phyloP scores from a whole-genome alignment of 2,113 vertebrate genomes.

The Lasiurus borealis region DNA sequence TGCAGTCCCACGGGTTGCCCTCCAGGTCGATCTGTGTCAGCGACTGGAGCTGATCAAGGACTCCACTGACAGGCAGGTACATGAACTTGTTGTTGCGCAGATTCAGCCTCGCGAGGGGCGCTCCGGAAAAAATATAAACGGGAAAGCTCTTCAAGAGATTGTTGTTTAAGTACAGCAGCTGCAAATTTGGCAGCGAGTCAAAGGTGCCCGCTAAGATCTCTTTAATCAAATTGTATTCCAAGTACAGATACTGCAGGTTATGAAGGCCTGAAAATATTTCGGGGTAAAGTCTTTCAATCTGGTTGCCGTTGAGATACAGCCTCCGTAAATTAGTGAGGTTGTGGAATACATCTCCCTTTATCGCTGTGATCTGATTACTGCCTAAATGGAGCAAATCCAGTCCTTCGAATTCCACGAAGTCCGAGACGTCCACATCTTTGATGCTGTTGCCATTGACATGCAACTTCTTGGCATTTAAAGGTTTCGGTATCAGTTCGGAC shows the following conservation, averaged over 20 bases:
- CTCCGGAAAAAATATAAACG: conserved; percentile 95
- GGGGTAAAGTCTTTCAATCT: conserved; percentile 95
- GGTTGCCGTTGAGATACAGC: conserved; percentile 97
- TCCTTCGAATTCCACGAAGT: conserved; percentile 96
- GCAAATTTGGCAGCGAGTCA: conserved; percentile 97
- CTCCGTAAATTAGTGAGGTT: conserved; percentile 97
- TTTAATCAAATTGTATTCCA: conserved; percentile 99
- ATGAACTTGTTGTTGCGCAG: conserved; percentile 99
- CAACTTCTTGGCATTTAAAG: conserved; percentile 96
- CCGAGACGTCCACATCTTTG: conserved; percentile 91
- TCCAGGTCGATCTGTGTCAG: conserved; percentile 97
- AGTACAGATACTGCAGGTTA: conserved; percentile 97
- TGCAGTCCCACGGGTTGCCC: conserved; percentile 99
- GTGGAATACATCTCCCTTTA: conserved; percentile 94
- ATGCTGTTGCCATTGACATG: conserved; percentile 98
- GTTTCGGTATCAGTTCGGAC: conserved; percentile 93
- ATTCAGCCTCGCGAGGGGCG: conserved; percentile 95
- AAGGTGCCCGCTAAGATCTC: conserved; percentile 97
- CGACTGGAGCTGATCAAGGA: conserved; percentile 96
- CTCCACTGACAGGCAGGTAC: conserved; percentile 98
- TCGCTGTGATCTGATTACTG: conserved; percentile 94
- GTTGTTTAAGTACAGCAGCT: conserved; percentile 97
- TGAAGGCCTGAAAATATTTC: conserved; percentile 97
- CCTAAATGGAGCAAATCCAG: conserved; percentile 97
- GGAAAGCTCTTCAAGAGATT: conserved; percentile 96